Conservation (phyloP, 1,140 invertebrate genomes). For the Aphis craccivora region DNA sequence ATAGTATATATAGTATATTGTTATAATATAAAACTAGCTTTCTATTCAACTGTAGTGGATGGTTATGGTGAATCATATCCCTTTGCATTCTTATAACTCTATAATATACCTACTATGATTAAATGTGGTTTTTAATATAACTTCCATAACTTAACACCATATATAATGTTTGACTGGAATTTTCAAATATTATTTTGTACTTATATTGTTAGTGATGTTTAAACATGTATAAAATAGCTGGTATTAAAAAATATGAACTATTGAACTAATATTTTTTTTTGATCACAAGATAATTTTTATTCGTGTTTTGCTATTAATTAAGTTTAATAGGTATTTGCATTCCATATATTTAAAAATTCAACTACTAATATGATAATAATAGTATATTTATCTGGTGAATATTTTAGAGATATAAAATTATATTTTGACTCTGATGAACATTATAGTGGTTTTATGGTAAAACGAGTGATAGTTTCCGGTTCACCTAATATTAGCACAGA, state of each 20-base stretch:
- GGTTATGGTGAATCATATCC: neutral
- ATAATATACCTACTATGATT: neutral
- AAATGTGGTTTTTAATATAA: neutral
- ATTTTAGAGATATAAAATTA: constrained; percentile 15
- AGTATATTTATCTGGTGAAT: neutral
- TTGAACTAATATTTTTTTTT: neutral
- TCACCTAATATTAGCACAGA: constrained; percentile 41
- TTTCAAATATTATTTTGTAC: neutral
- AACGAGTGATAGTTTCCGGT: constrained; percentile 47
- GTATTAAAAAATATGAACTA: too few species aligned
- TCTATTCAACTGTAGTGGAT: neutral
- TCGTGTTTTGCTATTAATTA: neutral
- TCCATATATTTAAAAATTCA: neutral
- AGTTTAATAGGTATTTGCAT: neutral
- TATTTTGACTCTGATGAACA: neutral
- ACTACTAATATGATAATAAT: neutral
- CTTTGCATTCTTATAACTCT: neutral
- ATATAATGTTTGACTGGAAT: neutral
- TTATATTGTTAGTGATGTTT: neutral
- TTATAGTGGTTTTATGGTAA: constrained; percentile 30
- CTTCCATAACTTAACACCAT: neutral
- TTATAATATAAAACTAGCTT: neutral
- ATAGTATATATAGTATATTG: too few species aligned
- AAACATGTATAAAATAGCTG: neutral
- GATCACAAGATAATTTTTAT: neutral